These are phyloP conservation scores for Athene noctua DNA, from an alignment of 2,113 vertebrate species.

Conservation along the genomic window DNA sequence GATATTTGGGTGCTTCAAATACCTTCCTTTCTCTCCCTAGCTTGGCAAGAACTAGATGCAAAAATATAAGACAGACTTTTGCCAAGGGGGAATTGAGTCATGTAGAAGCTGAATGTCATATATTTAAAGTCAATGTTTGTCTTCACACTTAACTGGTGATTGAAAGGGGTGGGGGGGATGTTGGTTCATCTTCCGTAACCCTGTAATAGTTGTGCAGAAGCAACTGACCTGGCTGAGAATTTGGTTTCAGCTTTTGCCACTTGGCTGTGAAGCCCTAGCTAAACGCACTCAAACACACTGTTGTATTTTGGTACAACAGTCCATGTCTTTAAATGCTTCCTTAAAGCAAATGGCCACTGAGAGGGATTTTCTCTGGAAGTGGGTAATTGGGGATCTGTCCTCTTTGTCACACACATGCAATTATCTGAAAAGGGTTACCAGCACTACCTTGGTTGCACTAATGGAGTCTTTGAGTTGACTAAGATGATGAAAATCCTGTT, in stretches of 20 bases:
- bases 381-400: neutral
- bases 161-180: neutral
- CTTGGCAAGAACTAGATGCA: neutral
- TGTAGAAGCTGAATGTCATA: neutral
- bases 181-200: neutral
- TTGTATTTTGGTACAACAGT: neutral
- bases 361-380: neutral
- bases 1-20: neutral
- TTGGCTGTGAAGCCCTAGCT: neutral
- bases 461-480: neutral
- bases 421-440: neutral
- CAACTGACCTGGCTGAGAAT: neutral
- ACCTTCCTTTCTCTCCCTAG: neutral
- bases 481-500: neutral
- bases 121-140: neutral
- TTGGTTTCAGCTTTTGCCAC: neutral
- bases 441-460: neutral
- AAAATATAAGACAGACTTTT: neutral
- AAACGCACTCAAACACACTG: fast-evolving
- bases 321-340: neutral
- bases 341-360: neutral
- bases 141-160: neutral
- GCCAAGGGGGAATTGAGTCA: neutral
- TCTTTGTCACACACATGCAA: neutral
- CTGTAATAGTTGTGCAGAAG: neutral